Conservation (phyloP, 2,888 invertebrate species). For the Sinopyrophorus schimmeli region DNA sequence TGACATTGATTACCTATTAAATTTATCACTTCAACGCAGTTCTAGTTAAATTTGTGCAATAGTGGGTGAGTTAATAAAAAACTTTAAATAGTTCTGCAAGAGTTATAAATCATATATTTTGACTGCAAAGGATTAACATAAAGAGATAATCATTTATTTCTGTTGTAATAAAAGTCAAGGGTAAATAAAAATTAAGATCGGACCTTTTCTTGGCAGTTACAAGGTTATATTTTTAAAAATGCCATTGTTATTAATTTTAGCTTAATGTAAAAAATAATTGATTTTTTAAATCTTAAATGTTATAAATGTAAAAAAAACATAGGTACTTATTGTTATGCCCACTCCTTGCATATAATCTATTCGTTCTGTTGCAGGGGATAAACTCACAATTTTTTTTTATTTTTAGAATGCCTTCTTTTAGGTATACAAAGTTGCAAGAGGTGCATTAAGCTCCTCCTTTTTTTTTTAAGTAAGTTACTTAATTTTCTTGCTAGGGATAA, state of each 20-base stretch:
- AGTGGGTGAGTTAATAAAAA: slow-evolving; percentile 17
- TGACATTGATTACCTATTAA: too few species aligned
- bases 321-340: too few species aligned
- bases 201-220: slow-evolving; percentile 17
- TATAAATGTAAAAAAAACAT: too few species aligned
- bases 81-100: slow-evolving; percentile 15
- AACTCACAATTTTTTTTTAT: not conserved
- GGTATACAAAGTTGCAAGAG: not conserved
- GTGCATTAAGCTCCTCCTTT: too few species aligned
- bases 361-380: too few species aligned
- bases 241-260: too few species aligned
- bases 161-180: slow-evolving; percentile 25
- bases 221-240: slow-evolving; percentile 13
- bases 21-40: too few species aligned
- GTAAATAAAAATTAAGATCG: slow-evolving; percentile 18
- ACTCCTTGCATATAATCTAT: too few species aligned
- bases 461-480: too few species aligned
- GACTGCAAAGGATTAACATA: slow-evolving; percentile 10
- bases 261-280: too few species aligned
- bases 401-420: not conserved
- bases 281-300: too few species aligned
- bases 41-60: slow-evolving; percentile 17
- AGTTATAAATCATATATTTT: slow-evolving; percentile 20
- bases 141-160: slow-evolving; percentile 20
- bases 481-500: too few species aligned